Evolutionary conservation across 2,888 invertebrate genomes (phyloP).

Genomic region (Chaitophorus viminalis): DNA sequence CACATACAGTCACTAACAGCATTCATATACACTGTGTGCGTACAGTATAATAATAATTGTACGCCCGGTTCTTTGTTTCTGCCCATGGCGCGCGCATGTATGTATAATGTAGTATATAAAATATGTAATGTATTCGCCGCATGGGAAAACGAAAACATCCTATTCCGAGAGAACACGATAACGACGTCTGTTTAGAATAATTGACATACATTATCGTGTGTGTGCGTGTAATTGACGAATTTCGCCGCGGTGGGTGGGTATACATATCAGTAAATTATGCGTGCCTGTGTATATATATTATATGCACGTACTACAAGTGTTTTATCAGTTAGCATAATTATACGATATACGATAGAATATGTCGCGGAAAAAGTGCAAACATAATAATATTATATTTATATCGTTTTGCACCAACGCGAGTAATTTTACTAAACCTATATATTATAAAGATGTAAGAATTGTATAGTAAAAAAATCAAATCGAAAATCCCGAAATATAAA

Average conservation of each 20-base stretch:
- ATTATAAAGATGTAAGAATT: too few species aligned
- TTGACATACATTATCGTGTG: constrained; percentile 42
- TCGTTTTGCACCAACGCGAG: too few species aligned
- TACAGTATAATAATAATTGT: constrained; percentile 32
- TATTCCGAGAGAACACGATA: constrained; percentile 7
- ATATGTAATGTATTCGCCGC: constrained; percentile 36
- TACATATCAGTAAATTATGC: neutral
- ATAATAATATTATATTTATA: too few species aligned
- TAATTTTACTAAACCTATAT: too few species aligned
- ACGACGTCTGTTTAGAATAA: constrained; percentile 51
- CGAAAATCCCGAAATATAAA: too few species aligned
- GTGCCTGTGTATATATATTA: too few species aligned
- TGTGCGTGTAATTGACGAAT: constrained; percentile 20
- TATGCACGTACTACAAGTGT: too few species aligned
- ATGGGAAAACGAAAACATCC: constrained; percentile 41
- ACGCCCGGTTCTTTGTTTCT: constrained; percentile 54
- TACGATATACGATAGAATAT: too few species aligned
- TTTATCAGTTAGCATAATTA: too few species aligned
- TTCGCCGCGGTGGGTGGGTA: constrained; percentile 33
- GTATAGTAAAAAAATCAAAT: too few species aligned
- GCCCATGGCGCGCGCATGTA: neutral
- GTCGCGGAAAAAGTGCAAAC: too few species aligned
- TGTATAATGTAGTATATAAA: too few species aligned
- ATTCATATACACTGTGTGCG: neutral
- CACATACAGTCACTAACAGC: neutral